Base-by-base conservation (phyloP, 2,113 vertebrate species). In the Zapus hudsonius region DNA sequence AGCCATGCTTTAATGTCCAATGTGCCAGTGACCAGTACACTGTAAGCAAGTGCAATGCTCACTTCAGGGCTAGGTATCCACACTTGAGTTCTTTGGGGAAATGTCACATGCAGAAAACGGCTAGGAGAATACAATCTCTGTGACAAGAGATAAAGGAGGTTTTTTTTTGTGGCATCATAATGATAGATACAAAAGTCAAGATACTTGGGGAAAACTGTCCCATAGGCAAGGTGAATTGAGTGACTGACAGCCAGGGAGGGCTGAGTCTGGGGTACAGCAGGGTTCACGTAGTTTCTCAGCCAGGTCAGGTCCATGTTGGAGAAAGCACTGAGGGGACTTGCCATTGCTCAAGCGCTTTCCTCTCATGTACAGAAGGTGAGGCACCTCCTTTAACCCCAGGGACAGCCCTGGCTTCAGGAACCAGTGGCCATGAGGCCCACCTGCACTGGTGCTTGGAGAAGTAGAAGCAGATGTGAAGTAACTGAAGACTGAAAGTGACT, bases 301-400 rank as follows among this genome's bases (percentile, higher is more conserved):
- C 2, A 2, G 0, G 0, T 52, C 31, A 12, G 20, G 5, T 57
- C 19, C 10, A 12, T 29, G 4, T 25, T 42, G 19, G 11, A 5
- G 31, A 44, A 61, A 64, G 55, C 0, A 1, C 25, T 44, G 20
- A 12, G 23, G 13, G n/a, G 36, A 17, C 31, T 59, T n/a, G 1
- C 15, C 3, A 4, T 5, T 12, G 25, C 2, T 6, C 3, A 8
- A 4, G 19, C 5, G 22, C 36, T 15, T 33, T 25, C 42, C 33
- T 33, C 36, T 78, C 4, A 12, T 91, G 61, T 9, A 8, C 55
- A 20, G 1, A 9, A 5, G n/a, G 22, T 33, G 31, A 66, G 10
- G 0, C 10, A 64, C 7, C 10, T 47, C 16, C 38, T 17, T 19
- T 13, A 63, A 36, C 19, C n/a, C 6, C 2, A 20, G 20, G 33